These are phyloP conservation scores for Poeciliopsis retropinna DNA, from an alignment of 2,113 vertebrate genomes.

Conservation along the genomic window DNA sequence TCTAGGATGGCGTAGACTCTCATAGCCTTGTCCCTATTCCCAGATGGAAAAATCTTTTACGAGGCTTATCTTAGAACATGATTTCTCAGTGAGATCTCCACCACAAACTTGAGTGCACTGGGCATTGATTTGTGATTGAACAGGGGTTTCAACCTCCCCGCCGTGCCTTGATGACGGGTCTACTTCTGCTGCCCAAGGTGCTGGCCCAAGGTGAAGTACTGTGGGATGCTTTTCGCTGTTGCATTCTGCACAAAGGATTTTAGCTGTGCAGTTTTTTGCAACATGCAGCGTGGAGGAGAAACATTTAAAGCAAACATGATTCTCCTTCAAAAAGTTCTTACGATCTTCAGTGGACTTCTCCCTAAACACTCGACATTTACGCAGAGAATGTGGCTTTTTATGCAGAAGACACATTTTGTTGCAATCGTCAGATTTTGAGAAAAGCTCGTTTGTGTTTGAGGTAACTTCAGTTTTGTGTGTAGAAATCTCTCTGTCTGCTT, in stretches of 20 bases:
- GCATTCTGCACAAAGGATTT: neutral
- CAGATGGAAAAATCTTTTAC: conserved; percentile 24
- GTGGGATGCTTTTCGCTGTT: neutral
- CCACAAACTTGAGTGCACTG: conserved; percentile 46
- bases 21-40: neutral
- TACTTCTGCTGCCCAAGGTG: neutral
- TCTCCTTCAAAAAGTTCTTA: neutral
- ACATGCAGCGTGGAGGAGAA: neutral
- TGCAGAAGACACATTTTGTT: too few relatives aligned
- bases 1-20: conserved; percentile 34
- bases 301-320: neutral
- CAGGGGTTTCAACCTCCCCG: conserved; percentile 1
- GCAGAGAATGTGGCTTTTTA: too few relatives aligned
- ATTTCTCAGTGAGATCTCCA: neutral
- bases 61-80: conserved; percentile 54
- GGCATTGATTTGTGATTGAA: neutral
- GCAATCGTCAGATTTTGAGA: too few relatives aligned
- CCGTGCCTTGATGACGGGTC: neutral
- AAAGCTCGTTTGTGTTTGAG: too few relatives aligned
- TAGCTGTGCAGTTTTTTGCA: neutral
- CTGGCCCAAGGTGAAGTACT: neutral
- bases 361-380: too few relatives aligned
- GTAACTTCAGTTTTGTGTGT: too few relatives aligned
- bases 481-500: too few relatives aligned
- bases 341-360: neutral